Evolutionary conservation across 2,113 vertebrate species (phyloP).

Genomic region (Probosciger aterrimus): DNA sequence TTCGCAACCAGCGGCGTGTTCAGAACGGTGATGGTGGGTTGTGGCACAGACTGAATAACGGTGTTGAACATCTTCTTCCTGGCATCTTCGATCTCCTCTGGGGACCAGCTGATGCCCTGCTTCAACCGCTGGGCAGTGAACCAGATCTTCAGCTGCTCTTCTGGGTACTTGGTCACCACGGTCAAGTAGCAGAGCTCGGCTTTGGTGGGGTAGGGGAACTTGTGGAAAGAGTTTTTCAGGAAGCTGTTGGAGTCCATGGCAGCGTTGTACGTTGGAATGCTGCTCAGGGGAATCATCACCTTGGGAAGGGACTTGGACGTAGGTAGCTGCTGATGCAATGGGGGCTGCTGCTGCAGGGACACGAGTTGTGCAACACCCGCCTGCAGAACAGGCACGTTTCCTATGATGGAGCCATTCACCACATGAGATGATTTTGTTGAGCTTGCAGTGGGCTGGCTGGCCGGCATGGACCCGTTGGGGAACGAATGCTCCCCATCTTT

Average conservation of each 20-base stretch:
- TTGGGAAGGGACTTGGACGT: conserved; percentile 92
- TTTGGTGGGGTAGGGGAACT: conserved; percentile 97
- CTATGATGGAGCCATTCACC: conserved; percentile 83
- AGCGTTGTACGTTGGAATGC: conserved; percentile 94
- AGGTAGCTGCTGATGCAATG: conserved; percentile 71
- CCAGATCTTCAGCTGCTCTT: conserved; percentile 99
- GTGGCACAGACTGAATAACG: conserved; percentile 88
- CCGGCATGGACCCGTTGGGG: conserved; percentile 76
- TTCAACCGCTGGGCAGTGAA: conserved; percentile 97
- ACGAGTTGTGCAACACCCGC: conserved; percentile 90
- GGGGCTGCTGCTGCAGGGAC: conserved; percentile 85
- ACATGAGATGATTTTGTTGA: conserved; percentile 71
- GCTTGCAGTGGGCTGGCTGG: conserved; percentile 75
- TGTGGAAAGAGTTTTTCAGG: conserved; percentile 95
- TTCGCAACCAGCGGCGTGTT: conserved; percentile 86
- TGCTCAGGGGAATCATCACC: conserved; percentile 97
- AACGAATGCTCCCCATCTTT: conserved; percentile 78
- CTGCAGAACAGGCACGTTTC: conserved; percentile 88
- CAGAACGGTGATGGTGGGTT: conserved; percentile 89
- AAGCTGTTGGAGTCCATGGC: conserved; percentile 98
- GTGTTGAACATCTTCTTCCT: conserved; percentile 98
- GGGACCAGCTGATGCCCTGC: conserved; percentile 99
- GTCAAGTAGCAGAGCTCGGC: conserved; percentile 98
- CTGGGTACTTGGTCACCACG: conserved; percentile 95
- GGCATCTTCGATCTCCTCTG: conserved; percentile 97